Percentiles rank a stretch among this genome's conserved stretches.
phyloP scores from a whole-genome alignment of 2,888 invertebrate species.

The Desoria tigrina region DNA sequence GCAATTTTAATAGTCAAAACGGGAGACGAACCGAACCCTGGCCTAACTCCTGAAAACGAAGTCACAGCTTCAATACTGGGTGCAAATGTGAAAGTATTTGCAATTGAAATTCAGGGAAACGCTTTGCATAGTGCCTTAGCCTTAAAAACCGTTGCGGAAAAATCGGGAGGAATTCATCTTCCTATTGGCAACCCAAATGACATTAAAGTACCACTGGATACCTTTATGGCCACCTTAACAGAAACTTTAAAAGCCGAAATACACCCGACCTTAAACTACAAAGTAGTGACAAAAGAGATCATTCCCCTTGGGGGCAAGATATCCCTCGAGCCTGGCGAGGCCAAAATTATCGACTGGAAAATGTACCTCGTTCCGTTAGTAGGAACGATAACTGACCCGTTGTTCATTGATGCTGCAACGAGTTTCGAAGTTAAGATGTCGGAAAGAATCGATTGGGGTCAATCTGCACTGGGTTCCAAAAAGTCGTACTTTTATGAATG shows the following conservation, averaged over 20 bases:
- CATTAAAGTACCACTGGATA: background rate
- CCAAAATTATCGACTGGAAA: background rate
- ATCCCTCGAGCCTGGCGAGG: background rate
- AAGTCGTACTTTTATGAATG: conserved; percentile 3
- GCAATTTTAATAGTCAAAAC: conserved; percentile 40
- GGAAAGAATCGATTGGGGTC: conserved; percentile 3
- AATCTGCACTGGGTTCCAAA: background rate
- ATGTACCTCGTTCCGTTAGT: background rate
- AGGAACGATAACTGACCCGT: background rate
- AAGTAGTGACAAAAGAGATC: background rate
- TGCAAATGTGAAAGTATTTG: conserved; percentile 29
- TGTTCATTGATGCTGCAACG: background rate
- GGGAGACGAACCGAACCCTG: conserved; percentile 31
- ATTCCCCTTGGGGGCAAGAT: background rate
- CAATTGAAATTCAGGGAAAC: conserved; percentile 31
- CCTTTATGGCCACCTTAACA: conserved; percentile 2
- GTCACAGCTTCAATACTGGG: background rate
- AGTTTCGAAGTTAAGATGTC: background rate
- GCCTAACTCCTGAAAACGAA: conserved; percentile 2
- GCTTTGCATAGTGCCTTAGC: background rate
- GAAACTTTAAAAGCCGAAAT: background rate
- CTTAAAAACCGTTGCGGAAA: background rate
- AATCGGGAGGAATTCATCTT: conserved; percentile 12
- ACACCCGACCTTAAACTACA: background rate
- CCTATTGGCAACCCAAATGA: background rate